phyloP scores from a whole-genome alignment of 1,140 invertebrate species.

The Drosophila pandora region DNA sequence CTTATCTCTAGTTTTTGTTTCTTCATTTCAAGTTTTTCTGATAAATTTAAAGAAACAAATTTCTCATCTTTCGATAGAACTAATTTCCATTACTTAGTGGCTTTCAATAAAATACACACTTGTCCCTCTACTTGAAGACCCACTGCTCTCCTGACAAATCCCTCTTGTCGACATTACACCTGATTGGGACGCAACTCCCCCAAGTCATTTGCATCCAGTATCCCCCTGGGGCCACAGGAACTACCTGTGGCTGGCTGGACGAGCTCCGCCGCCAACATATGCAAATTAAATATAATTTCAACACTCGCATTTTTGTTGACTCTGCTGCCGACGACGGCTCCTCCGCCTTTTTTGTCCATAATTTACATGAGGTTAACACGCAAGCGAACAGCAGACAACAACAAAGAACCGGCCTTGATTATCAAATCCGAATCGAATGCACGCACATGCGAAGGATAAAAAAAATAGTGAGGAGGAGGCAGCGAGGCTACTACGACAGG shows the following conservation, averaged over 20 bases:
- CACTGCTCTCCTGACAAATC: slow-evolving; percentile 26
- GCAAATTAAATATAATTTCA: slow-evolving; percentile 82
- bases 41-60: too few species aligned
- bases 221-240: slow-evolving; percentile 8
- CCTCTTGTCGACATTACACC: slow-evolving; percentile 33
- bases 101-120: neutral
- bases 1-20: neutral
- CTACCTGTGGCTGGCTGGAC: slow-evolving; percentile 1
- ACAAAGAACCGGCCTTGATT: slow-evolving; percentile 69
- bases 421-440: slow-evolving; percentile 66
- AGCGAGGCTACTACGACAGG: neutral
- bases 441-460: slow-evolving; percentile 50
- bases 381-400: slow-evolving; percentile 54
- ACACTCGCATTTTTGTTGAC: slow-evolving; percentile 74
- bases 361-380: slow-evolving; percentile 81
- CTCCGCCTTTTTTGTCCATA: slow-evolving; percentile 56
- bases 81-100: too few species aligned
- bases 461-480: neutral
- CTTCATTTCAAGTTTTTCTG: too few species aligned
- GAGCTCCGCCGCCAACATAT: slow-evolving; percentile 54
- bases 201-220: slow-evolving; percentile 52
- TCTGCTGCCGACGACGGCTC: slow-evolving; percentile 31
- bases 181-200: slow-evolving; percentile 40
- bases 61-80: neutral
- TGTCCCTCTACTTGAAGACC: neutral